A percentile compares a stretch with the other conserved stretches of the same genome.
Evolutionary conservation across 1,140 invertebrate genomes (phyloP).

Genomic region (Temnothorax longispinosus): DNA sequence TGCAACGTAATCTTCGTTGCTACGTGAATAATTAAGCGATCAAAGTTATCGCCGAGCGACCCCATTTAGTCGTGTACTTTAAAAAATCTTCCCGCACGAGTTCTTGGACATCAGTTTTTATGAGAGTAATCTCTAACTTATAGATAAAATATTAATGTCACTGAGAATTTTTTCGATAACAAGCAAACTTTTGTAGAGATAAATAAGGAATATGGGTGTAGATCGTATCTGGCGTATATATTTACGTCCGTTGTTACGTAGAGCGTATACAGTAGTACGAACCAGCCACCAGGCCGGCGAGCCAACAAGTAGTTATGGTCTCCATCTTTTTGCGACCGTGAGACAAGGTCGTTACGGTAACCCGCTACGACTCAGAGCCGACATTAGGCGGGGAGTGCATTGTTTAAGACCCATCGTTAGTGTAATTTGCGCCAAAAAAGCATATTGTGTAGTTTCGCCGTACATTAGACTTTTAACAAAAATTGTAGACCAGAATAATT

Average conservation of each 20-base stretch:
- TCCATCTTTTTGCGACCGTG: conserved; percentile 29
- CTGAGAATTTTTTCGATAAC: conserved; percentile 10
- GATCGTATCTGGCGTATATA: conserved; percentile 26
- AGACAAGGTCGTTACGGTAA: conserved; percentile 63
- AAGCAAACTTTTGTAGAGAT: conserved; percentile 8
- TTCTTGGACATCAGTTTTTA: not conserved
- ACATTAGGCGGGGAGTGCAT: conserved; percentile 22
- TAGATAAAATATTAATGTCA: conserved; percentile 32
- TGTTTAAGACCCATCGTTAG: conserved; percentile 53
- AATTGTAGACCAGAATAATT: conserved; percentile 37
- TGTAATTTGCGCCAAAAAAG: conserved; percentile 40
- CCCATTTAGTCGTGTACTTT: not conserved
- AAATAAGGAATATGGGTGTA: not conserved
- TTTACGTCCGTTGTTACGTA: not conserved
- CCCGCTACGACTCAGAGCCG: not conserved
- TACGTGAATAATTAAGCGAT: conserved; percentile 26
- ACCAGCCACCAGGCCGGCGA: conserved; percentile 18
- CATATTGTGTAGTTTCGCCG: conserved; percentile 4
- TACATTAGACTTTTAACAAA: conserved; percentile 50
- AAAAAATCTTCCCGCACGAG: conserved; percentile 13
- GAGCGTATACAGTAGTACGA: not conserved
- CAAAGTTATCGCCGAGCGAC: conserved; percentile 32
- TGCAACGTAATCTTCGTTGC: conserved; percentile 11
- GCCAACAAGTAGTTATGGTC: conserved; percentile 38
- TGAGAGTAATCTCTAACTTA: not conserved